Evolutionary conservation across 2,888 invertebrate species (phyloP), one percentile per base, ranked within the genome.

Genomic region (Sminthurinus aureus): DNA sequence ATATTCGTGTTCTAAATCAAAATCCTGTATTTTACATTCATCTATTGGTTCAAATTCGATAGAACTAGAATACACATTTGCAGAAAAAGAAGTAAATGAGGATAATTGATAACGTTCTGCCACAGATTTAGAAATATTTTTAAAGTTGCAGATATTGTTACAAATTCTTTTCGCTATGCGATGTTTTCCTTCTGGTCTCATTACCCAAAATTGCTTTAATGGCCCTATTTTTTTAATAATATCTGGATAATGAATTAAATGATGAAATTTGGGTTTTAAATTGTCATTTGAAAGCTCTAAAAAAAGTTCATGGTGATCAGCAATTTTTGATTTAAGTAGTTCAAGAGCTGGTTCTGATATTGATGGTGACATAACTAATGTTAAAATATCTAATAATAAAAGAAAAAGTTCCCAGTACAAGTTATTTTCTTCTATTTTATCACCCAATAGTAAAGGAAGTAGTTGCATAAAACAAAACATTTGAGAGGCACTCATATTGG

Each of bases 181-280:
- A 85, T 85, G 85, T 24, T 79, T 81, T 18, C 83, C 81, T 82
- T 85, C 85, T 76, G 83, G 84, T 15, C 85, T 20, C 74, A 85
- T 83, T 18, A 79, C 50, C 79, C 81, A 83, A 12, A 79, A 76
- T 9, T 69, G 38, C 15, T 18, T 9, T 18, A 85, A 51, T 22
- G 85, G 84, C 12, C 86, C 86, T 26, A 85, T 75, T 58, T 80
- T 24, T 4, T 15, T 26, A 24, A 86, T 85, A 18, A 82, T 22
- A n/a, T 76, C 79, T 0, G 85, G 79, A 26, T 85, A 85, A 24
- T 85, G 86, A 0, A 73, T 52, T 74, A 85, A 18, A 38, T 85
- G 84, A 52, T 86, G 85, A 67, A 85, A 85, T 38, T 85, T 86
- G 0, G 85, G 86, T 26, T 81, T 74, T 18, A 86, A 66, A 75